Conservation (phyloP, 1,140 invertebrate genomes). For the Brachionus koreanus region DNA sequence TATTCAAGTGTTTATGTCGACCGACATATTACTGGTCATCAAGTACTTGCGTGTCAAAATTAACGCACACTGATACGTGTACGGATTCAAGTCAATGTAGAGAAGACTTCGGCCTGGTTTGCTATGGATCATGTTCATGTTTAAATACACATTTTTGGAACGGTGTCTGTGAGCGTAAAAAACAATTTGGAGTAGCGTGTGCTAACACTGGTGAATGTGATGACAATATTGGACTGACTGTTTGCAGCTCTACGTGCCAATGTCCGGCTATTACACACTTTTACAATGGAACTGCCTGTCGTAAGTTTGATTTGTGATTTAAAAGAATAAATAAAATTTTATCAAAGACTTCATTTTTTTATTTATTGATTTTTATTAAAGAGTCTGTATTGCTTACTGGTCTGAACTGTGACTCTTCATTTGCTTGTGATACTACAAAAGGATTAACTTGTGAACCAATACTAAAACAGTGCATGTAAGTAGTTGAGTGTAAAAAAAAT, state of each 20-base stretch:
- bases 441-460: background rate
- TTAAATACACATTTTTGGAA: background rate
- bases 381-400: background rate
- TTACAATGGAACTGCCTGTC: conserved; percentile 29
- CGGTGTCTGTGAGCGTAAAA: background rate
- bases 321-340: background rate
- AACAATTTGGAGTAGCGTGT: background rate
- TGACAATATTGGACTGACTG: conserved; percentile 8
- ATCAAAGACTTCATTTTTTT: background rate
- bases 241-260: background rate
- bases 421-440: conserved; percentile 20
- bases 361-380: background rate
- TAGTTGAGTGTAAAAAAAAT: background rate
- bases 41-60: background rate
- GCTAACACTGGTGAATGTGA: background rate
- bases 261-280: conserved; percentile 11
- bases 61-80: background rate
- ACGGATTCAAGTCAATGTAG: background rate
- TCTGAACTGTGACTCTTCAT: background rate
- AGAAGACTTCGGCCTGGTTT: background rate
- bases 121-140: background rate
- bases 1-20: conserved; percentile 36
- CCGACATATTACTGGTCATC: conserved; percentile 18
- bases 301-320: background rate
- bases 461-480: conserved; percentile 13